These are phyloP conservation scores for Tragelaphus scriptus DNA, from an alignment of 2,113 vertebrate genomes.

Conservation along the genomic window DNA sequence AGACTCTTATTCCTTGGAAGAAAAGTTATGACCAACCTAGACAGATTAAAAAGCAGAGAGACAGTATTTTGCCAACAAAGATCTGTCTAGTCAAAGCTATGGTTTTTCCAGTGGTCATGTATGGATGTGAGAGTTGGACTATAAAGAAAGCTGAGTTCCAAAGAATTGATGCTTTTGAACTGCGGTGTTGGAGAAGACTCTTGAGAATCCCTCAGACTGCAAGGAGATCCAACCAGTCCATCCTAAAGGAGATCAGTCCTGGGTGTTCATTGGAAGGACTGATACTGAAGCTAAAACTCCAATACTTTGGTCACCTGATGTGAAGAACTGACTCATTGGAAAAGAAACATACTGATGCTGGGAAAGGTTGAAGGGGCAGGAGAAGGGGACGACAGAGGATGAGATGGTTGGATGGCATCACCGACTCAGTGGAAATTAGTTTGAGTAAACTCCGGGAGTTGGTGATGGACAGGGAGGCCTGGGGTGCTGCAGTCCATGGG, in stretches of 20 bases:
- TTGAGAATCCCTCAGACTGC: neutral
- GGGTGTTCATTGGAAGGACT: neutral
- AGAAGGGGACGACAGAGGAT: neutral
- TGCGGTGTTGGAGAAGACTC: neutral
- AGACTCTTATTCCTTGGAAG: neutral
- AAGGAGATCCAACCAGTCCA: neutral
- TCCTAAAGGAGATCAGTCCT: neutral
- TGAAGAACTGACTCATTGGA: accelerated
- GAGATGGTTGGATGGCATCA: neutral
- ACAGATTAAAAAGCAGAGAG: neutral
- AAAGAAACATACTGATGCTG: neutral
- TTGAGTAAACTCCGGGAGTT: neutral
- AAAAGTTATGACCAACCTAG: neutral
- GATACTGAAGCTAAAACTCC: neutral
- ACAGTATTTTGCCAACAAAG: neutral
- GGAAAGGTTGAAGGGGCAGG: neutral
- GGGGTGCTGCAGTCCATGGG: neutral
- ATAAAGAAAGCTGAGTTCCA: neutral
- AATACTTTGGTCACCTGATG: neutral
- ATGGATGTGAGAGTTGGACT: neutral
- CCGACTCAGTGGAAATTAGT: accelerated
- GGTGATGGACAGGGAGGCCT: neutral
- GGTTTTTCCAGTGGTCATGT: neutral
- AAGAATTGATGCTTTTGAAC: neutral
- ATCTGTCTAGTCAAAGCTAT: neutral